Evolutionary conservation across 2,113 vertebrate genomes (phyloP).

Genomic region (Poeciliopsis turrubarensis): DNA sequence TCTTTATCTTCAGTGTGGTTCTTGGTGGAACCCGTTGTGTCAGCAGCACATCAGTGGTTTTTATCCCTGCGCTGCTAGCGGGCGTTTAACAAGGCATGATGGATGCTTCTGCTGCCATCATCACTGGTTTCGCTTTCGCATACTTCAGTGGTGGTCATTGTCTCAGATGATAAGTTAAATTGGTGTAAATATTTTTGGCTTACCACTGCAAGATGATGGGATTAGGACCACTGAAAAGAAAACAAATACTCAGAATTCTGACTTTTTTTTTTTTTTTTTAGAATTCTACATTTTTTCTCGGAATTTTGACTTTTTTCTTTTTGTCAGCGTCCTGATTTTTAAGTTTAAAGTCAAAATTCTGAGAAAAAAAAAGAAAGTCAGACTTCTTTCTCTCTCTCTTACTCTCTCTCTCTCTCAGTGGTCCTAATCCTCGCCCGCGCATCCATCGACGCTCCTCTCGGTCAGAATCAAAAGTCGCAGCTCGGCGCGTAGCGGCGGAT

Average conservation of each 20-base stretch:
- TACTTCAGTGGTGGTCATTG: slow-evolving; percentile 23
- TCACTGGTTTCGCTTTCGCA: slow-evolving; percentile 40
- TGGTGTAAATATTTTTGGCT: background rate
- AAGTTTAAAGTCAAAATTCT: too few relatives aligned
- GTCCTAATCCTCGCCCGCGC: too few relatives aligned
- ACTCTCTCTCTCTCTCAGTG: too few relatives aligned
- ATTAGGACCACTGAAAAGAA: too few relatives aligned
- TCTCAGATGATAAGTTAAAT: background rate
- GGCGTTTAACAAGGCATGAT: slow-evolving; percentile 21
- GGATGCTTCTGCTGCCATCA: slow-evolving; percentile 2
- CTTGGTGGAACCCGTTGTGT: slow-evolving; percentile 6
- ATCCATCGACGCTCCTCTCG: background rate
- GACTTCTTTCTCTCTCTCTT: too few relatives aligned
- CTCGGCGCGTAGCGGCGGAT: background rate
- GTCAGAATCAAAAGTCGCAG: background rate
- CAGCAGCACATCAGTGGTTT: slow-evolving; percentile 15
- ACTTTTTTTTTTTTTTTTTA: too few relatives aligned
- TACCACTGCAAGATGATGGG: background rate
- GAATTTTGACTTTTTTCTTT: too few relatives aligned
- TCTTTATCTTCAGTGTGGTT: too few relatives aligned
- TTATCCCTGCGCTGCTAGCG: slow-evolving; percentile 37
- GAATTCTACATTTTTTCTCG: too few relatives aligned
- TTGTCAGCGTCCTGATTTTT: too few relatives aligned
- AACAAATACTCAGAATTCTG: too few relatives aligned
- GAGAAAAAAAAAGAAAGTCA: too few relatives aligned